A percentile compares a stretch with the other conserved stretches of the same genome.
These are phyloP conservation scores for Drosophila rubida DNA, from an alignment of 2,888 invertebrate genomes.

Conservation along the genomic window DNA sequence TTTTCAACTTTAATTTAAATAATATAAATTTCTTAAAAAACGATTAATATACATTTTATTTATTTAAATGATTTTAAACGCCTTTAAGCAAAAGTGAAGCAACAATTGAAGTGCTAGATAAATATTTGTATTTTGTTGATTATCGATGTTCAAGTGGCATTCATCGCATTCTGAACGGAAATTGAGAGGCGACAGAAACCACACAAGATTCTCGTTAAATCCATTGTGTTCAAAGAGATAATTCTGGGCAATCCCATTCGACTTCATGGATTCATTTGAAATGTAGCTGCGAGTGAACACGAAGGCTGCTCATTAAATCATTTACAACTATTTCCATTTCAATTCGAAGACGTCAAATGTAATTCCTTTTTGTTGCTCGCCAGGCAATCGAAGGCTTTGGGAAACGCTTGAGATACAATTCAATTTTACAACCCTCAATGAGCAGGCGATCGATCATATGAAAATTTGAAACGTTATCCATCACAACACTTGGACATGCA, in stretches of 20 bases:
- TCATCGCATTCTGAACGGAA: neutral
- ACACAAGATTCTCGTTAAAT: neutral
- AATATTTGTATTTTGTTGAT: neutral
- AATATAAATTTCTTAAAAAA: too few relatives aligned
- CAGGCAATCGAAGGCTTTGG: conserved; percentile 15
- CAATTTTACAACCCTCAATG: conserved; percentile 33
- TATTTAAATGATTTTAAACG: too few relatives aligned
- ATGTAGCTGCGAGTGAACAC: neutral
- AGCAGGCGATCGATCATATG: conserved; percentile 46
- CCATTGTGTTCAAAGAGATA: neutral
- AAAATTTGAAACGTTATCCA: conserved; percentile 47
- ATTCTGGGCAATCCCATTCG: neutral
- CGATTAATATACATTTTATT: too few relatives aligned
- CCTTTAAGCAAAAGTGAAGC: neutral
- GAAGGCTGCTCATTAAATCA: neutral
- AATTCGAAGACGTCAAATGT: conserved; percentile 13
- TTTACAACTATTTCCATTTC: neutral
- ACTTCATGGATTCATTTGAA: neutral
- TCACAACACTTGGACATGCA: conserved; percentile 42
- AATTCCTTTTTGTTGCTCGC: conserved; percentile 5
- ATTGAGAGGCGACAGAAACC: neutral
- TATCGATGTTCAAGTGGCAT: neutral
- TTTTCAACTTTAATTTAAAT: too few relatives aligned
- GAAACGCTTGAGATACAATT: conserved; percentile 33
- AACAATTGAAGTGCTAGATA: neutral